Conservation (phyloP, 2,113 vertebrate species). For the Syngnathus floridae region DNA sequence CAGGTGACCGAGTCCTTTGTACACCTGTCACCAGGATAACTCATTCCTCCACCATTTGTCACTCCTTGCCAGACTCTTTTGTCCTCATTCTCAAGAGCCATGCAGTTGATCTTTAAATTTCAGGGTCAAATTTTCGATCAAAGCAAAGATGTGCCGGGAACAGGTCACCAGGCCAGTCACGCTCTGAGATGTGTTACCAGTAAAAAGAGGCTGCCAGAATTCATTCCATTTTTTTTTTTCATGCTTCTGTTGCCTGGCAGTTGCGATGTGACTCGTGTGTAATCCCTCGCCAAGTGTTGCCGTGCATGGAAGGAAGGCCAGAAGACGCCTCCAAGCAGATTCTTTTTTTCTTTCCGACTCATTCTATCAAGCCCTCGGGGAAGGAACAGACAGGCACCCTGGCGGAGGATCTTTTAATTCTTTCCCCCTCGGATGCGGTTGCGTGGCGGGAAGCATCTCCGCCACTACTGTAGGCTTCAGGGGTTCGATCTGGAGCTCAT, state of each 20-base stretch:
- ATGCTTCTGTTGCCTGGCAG: constrained; percentile 56
- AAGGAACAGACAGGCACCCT: constrained; percentile 33
- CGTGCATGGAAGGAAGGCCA: constrained; percentile 31
- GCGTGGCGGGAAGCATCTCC: constrained; percentile 46
- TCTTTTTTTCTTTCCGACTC: constrained; percentile 9
- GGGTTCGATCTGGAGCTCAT: constrained; percentile 68
- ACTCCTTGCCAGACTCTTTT: constrained; percentile 14
- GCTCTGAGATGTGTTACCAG: constrained; percentile 49
- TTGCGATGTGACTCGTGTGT: constrained; percentile 50
- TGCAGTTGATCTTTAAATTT: constrained; percentile 10
- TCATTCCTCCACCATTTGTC: background rate
- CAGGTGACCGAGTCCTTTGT: constrained; percentile 31
- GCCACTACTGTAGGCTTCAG: constrained; percentile 43
- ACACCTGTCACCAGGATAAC: constrained; percentile 10
- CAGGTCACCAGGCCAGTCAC: constrained; percentile 17
- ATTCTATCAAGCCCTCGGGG: constrained; percentile 34
- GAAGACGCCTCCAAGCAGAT: constrained; percentile 33
- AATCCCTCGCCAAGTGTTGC: constrained; percentile 52
- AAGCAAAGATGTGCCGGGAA: constrained; percentile 1
- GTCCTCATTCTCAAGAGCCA: constrained; percentile 11
- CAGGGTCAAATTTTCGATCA: constrained; percentile 19
- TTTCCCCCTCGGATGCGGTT: constrained; percentile 45
- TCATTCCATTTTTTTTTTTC: constrained; percentile 30
- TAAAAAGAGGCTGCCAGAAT: constrained; percentile 41
- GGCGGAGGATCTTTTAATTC: constrained; percentile 60